Base-by-base conservation (phyloP, 2,113 vertebrate species). In the Calonectris borealis region DNA sequence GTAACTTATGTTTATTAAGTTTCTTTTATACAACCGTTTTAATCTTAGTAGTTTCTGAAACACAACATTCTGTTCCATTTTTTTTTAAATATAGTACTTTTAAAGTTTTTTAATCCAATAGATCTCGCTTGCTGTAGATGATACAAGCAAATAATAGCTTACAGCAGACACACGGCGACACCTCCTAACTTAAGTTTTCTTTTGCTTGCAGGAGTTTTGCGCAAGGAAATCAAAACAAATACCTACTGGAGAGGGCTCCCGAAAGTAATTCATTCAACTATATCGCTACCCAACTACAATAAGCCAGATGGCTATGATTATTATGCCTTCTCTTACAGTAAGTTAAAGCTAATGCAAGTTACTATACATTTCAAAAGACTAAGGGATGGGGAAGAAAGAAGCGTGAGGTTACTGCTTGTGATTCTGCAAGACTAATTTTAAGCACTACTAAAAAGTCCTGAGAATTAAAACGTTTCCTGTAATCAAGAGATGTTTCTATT, bases 221-320 rank as follows among this genome's bases (percentile, higher is more conserved):
- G 94, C 26, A 95, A 98, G 24, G 94, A 98, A 80, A 90, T 99
- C 51, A 98, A 92, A 95, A 93, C 99, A 88, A 96, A 93, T 4
- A 75, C 89, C 4, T 97, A 98, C 42, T 99, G 99, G 99, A 98
- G 86, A 97, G 99, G 99, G 42, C 98, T 99, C 87, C 99, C 99
- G 4, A 92, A 97, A 25, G 90, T 97, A 9, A 83, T 99, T 44
- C 99, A 99, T 12, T 98, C 99, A 6, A 99, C 99, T 2, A 58
- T 99, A 44, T 99, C 99, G 3, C 60, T 99, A 54, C 99, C 99
- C n/a, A 98, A 96, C 86, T 44, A 58, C 46, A 96, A 94, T 52
- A 98, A 98, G 61, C 97, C 97, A 1, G 99, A 99, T 1, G 99
- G 99, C 55, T 99, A 99, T 6, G 99, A 98, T 73, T 99, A 99